Percentiles rank a stretch among this genome's conserved stretches.
These are phyloP conservation scores for Toxonevra muliebris DNA, from an alignment of 2,888 invertebrate species.

Conservation along the genomic window DNA sequence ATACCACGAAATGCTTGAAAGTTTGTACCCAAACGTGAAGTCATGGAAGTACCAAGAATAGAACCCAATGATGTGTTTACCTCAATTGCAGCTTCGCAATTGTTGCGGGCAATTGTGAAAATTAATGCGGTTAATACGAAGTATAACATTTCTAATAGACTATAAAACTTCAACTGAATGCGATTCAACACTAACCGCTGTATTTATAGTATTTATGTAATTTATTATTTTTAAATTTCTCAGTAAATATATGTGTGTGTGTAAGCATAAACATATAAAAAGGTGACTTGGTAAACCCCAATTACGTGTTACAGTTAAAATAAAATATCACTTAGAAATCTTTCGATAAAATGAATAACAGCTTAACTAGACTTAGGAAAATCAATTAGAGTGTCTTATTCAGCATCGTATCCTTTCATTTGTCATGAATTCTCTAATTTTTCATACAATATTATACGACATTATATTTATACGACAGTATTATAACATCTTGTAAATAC, in stretches of 20 bases:
- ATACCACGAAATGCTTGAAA: constrained; percentile 60
- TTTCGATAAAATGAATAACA: too few relatives aligned
- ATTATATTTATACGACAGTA: too few relatives aligned
- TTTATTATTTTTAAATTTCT: not conserved
- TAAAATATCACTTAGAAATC: too few relatives aligned
- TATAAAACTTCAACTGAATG: not conserved
- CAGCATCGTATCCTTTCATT: too few relatives aligned
- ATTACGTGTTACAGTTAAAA: not conserved
- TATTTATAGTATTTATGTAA: constrained; percentile 10
- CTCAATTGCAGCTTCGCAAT: constrained; percentile 33
- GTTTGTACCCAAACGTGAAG: constrained; percentile 47
- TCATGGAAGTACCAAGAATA: constrained; percentile 50
- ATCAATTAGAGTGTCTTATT: too few relatives aligned
- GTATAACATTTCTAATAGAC: not conserved
- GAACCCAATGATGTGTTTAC: constrained; percentile 54
- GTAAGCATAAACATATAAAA: not conserved
- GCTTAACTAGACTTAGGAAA: too few relatives aligned
- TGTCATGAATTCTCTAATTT: too few relatives aligned
- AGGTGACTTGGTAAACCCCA: not conserved
- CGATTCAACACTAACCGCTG: not conserved
- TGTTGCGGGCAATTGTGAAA: not conserved
- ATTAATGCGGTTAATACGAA: not conserved
- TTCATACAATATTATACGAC: too few relatives aligned
- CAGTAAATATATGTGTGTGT: not conserved
- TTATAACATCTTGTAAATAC: too few relatives aligned